Conservation (phyloP, 2,797 vertebrate genomes). For the Rachycentron canadum region DNA sequence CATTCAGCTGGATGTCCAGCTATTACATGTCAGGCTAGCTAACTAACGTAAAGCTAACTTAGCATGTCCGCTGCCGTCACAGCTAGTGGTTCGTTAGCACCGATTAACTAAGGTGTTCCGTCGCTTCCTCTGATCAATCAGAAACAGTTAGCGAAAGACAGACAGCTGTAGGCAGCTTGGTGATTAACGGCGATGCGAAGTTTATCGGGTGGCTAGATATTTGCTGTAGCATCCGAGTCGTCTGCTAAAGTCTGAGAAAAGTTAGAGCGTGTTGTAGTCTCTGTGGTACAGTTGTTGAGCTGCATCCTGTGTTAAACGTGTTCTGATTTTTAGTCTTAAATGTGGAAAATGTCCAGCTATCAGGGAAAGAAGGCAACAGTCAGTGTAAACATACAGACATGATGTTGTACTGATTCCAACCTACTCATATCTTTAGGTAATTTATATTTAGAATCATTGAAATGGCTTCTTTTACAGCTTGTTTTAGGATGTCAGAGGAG, state of each 20-base stretch:
- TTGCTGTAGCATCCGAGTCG: neutral
- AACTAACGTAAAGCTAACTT: neutral
- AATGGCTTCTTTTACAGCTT: slow-evolving; percentile 9
- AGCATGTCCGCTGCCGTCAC: neutral
- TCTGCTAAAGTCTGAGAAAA: neutral
- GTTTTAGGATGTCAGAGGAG: slow-evolving; percentile 48
- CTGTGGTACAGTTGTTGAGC: neutral
- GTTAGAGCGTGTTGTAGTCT: neutral
- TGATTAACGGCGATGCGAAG: neutral
- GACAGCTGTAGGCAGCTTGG: neutral
- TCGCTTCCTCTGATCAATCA: too few relatives aligned
- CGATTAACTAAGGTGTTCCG: rapidly evolving
- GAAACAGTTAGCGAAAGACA: neutral
- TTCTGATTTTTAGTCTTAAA: neutral
- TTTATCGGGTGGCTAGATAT: neutral
- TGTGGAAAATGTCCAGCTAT: neutral
- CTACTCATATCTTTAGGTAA: neutral
- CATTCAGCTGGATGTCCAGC: slow-evolving; percentile 20
- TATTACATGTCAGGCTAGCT: neutral
- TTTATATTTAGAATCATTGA: neutral
- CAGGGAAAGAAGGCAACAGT: neutral
- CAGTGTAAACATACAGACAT: neutral
- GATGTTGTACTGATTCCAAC: neutral
- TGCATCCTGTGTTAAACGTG: neutral
- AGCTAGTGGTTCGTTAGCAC: too few relatives aligned